Percentiles rank a stretch among this genome's conserved stretches.
Evolutionary conservation across 2,888 invertebrate genomes (phyloP).

Genomic region (Ctena decussata): DNA sequence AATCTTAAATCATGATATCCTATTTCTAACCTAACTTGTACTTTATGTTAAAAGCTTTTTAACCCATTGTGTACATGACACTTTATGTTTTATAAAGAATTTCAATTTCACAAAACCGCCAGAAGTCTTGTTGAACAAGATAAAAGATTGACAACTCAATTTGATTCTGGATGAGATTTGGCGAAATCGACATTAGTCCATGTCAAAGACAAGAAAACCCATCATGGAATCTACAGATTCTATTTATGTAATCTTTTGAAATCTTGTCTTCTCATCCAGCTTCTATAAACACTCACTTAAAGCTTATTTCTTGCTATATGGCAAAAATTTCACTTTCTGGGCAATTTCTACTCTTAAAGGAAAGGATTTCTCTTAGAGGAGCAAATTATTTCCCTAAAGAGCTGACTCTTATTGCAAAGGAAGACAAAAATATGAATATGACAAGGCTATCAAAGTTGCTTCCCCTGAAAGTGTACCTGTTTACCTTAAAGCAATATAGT

Average conservation of each 20-base stretch:
- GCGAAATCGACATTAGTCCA: background rate
- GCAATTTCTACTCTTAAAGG: too few relatives aligned
- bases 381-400: too few relatives aligned
- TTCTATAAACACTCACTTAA: too few relatives aligned
- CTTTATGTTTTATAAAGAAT: background rate
- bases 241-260: background rate
- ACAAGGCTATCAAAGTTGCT: background rate
- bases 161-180: slow-evolving; percentile 7
- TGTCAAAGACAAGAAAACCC: background rate
- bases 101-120: background rate
- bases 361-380: too few relatives aligned
- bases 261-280: background rate
- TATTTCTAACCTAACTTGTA: background rate
- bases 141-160: slow-evolving; percentile 4
- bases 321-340: too few relatives aligned
- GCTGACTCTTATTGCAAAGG: too few relatives aligned
- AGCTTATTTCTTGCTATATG: too few relatives aligned
- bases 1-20: background rate
- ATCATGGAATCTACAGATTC: background rate
- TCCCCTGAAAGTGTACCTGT: too few relatives aligned
- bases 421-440: background rate
- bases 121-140: background rate
- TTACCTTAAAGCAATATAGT: background rate
- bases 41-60: background rate
- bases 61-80: background rate